Conservation (phyloP, 2,113 vertebrate genomes). For the Myotis davidii region DNA sequence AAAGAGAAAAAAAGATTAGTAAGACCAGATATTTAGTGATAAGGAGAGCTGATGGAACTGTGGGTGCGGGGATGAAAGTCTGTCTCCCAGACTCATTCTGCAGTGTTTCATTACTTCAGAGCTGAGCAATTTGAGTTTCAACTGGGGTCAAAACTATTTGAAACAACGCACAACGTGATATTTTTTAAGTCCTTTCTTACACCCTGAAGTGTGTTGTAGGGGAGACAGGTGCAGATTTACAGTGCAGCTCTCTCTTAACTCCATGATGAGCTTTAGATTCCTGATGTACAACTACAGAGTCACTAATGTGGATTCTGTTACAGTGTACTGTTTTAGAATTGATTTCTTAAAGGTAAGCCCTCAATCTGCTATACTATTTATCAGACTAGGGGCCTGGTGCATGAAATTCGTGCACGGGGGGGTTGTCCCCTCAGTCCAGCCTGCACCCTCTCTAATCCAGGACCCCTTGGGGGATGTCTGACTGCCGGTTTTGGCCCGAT, state of each 20-base stretch:
- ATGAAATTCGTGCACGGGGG: too few relatives aligned
- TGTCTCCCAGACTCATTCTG: background rate
- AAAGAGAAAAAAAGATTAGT: background rate
- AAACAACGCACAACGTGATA: too few relatives aligned
- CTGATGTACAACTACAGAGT: background rate
- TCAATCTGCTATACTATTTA: background rate
- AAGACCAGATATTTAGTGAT: background rate
- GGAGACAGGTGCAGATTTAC: background rate
- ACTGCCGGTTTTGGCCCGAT: too few relatives aligned
- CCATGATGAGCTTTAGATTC: background rate
- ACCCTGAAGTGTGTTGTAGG: background rate
- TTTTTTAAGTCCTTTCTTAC: background rate
- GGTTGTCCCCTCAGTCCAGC: too few relatives aligned
- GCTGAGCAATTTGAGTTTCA: background rate
- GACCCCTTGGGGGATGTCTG: too few relatives aligned
- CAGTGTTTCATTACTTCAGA: background rate
- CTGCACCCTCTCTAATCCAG: too few relatives aligned
- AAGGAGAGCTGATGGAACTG: rapidly evolving
- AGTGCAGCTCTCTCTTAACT: background rate
- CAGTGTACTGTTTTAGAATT: background rate
- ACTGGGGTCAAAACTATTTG: too few relatives aligned
- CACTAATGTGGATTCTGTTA: background rate
- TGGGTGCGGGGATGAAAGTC: background rate
- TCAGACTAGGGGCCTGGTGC: background rate
- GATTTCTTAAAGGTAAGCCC: background rate